phyloP scores from a whole-genome alignment of 1,140 invertebrate genomes.

The Drosophila nebulosa region DNA sequence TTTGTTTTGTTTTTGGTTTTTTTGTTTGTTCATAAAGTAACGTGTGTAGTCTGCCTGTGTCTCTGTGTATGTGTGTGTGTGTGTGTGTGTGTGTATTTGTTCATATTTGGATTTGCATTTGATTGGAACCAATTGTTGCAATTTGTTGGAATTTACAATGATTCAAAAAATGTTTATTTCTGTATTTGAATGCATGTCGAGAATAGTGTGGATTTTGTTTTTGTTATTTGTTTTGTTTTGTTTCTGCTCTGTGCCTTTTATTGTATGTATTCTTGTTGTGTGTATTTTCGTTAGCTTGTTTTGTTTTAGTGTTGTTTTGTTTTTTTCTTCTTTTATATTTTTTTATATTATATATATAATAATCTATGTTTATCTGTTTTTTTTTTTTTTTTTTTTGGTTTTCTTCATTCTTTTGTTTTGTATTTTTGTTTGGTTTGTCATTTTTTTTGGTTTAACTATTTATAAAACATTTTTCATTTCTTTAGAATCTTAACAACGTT shows the following conservation, averaged over 20 bases:
- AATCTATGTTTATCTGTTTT: slow-evolving; percentile 44
- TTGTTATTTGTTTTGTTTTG: slow-evolving; percentile 35
- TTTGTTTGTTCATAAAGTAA: slow-evolving; percentile 72
- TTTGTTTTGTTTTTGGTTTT: slow-evolving; percentile 40
- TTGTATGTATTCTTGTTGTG: slow-evolving; percentile 29
- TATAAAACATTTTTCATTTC: slow-evolving; percentile 81
- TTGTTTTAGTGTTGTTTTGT: slow-evolving; percentile 24
- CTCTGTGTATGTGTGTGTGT: slow-evolving; percentile 28
- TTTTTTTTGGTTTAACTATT: slow-evolving; percentile 72
- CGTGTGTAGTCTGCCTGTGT: slow-evolving; percentile 69
- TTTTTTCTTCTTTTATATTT: slow-evolving; percentile 57
- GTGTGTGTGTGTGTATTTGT: slow-evolving; percentile 32
- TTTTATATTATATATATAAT: slow-evolving; percentile 65
- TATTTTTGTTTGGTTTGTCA: background rate
- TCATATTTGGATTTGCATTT: slow-evolving; percentile 28
- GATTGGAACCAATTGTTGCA: slow-evolving; percentile 38
- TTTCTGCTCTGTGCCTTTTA: slow-evolving; percentile 28
- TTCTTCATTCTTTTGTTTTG: slow-evolving; percentile 26
- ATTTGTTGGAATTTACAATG: slow-evolving; percentile 43
- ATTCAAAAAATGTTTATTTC: slow-evolving; percentile 35
- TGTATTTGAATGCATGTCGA: slow-evolving; percentile 50
- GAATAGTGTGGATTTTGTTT: slow-evolving; percentile 43
- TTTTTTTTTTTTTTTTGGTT: slow-evolving; percentile 20
- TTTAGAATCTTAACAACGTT: slow-evolving; percentile 81
- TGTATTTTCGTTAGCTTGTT: slow-evolving; percentile 12